These are phyloP conservation scores for Oreochromis mossambicus DNA, from an alignment of 2,797 vertebrate genomes.

Conservation along the genomic window DNA sequence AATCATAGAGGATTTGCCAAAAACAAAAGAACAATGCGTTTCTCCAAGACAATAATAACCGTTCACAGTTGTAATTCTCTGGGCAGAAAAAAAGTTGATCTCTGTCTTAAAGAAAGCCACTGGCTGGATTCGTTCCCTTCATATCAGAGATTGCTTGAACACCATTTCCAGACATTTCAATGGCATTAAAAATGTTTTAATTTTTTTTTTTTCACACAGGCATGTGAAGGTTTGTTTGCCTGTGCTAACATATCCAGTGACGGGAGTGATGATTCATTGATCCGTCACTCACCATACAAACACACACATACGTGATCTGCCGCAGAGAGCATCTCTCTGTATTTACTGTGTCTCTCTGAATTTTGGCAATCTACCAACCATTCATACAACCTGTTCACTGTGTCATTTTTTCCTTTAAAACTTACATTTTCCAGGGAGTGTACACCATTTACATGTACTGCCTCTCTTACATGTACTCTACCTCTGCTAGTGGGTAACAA, in stretches of 20 bases:
- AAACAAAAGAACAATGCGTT: not conserved
- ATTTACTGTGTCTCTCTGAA: not conserved
- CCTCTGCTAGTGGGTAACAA: not conserved
- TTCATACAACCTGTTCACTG: not conserved
- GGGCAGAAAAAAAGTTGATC: not conserved
- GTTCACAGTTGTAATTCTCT: not conserved
- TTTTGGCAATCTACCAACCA: not conserved
- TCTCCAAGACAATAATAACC: not conserved
- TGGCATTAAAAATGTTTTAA: not conserved
- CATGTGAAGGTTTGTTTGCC: not conserved
- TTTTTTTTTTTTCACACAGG: not conserved
- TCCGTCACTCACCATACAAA: constrained; percentile 25
- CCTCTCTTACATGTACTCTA: not conserved
- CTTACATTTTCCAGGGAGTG: not conserved
- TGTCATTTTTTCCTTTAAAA: not conserved
- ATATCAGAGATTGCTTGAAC: not conserved
- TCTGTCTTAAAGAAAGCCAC: not conserved
- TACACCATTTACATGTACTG: not conserved
- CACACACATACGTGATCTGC: not conserved
- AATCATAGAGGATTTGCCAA: not conserved
- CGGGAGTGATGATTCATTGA: not conserved
- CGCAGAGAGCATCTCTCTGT: not conserved
- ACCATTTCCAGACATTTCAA: not conserved
- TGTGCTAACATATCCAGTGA: constrained; percentile 23
- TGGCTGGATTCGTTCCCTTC: not conserved